Evolutionary conservation across 2,113 vertebrate species (phyloP).

Genomic region (Fregetta grallaria): DNA sequence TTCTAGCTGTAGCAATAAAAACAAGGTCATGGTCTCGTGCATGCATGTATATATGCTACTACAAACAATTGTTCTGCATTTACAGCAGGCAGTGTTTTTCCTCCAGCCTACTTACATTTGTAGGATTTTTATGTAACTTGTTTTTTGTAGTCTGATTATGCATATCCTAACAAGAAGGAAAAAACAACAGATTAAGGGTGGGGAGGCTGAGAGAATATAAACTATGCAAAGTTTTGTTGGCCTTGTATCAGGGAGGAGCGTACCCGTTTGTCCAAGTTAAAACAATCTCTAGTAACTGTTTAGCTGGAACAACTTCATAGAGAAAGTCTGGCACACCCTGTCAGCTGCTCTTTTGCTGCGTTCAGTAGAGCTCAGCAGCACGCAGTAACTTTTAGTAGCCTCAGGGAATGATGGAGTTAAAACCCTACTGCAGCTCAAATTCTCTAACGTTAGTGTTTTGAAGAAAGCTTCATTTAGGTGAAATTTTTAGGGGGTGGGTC

Average conservation of each 20-base stretch:
- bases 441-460: neutral
- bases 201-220: slow-evolving; percentile 46
- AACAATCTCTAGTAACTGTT: slow-evolving; percentile 46
- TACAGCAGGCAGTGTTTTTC: neutral
- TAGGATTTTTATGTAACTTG: neutral
- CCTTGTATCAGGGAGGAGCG: slow-evolving; percentile 41
- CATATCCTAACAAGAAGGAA: slow-evolving; percentile 47
- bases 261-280: slow-evolving; percentile 9
- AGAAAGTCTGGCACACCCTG: slow-evolving; percentile 28
- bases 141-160: slow-evolving; percentile 17
- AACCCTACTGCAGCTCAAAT: neutral
- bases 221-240: slow-evolving; percentile 41
- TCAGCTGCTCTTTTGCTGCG: neutral
- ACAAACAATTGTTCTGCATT: neutral
- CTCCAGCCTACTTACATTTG: neutral
- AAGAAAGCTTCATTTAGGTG: neutral
- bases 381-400: neutral
- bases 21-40: neutral
- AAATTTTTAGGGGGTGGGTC: neutral
- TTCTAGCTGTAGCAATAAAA: neutral
- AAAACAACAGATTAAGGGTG: slow-evolving; percentile 55
- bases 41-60: neutral
- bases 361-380: neutral
- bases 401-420: neutral
- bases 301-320: slow-evolving; percentile 48